Conservation (phyloP, 1,140 invertebrate genomes). For the Zaprionus tsacasi region DNA sequence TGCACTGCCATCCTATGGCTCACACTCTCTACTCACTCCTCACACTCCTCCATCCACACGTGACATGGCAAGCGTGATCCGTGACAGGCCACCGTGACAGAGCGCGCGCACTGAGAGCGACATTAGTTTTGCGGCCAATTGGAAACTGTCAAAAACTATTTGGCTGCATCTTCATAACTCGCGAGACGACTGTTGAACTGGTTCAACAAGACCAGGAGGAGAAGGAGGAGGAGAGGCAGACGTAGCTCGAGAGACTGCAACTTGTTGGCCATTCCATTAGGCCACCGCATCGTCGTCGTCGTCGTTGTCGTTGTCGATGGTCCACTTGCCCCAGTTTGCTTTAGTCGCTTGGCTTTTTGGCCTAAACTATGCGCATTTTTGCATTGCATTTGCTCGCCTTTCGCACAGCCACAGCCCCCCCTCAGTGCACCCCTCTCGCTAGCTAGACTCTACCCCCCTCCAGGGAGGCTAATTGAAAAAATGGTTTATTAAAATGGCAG, state of each 20-base stretch:
- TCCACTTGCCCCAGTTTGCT: slow-evolving; percentile 51
- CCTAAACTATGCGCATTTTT: slow-evolving; percentile 53
- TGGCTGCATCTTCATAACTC: slow-evolving; percentile 72
- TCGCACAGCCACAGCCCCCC: neutral
- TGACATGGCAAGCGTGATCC: neutral
- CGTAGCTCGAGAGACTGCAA: slow-evolving; percentile 9
- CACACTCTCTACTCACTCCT: slow-evolving; percentile 4
- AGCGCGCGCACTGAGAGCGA: slow-evolving; percentile 13
- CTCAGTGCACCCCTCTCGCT: neutral
- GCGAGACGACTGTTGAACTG: slow-evolving; percentile 3
- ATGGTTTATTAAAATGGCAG: slow-evolving; percentile 73
- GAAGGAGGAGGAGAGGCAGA: neutral
- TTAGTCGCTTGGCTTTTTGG: slow-evolving; percentile 39
- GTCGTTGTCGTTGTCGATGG: slow-evolving; percentile 44
- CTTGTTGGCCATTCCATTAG: slow-evolving; percentile 54
- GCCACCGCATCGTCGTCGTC: slow-evolving; percentile 44
- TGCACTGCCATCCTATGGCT: neutral
- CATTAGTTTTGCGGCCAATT: slow-evolving; percentile 62
- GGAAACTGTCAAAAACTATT: slow-evolving; percentile 74
- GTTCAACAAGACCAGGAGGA: neutral
- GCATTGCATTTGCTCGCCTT: slow-evolving; percentile 46
- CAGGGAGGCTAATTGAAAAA: slow-evolving; percentile 71
- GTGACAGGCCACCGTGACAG: slow-evolving; percentile 34
- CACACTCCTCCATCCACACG: neutral
- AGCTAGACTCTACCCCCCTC: slow-evolving; percentile 5